Evolutionary conservation across 2,888 invertebrate species (phyloP).

Genomic region (Melipona bicolor): DNA sequence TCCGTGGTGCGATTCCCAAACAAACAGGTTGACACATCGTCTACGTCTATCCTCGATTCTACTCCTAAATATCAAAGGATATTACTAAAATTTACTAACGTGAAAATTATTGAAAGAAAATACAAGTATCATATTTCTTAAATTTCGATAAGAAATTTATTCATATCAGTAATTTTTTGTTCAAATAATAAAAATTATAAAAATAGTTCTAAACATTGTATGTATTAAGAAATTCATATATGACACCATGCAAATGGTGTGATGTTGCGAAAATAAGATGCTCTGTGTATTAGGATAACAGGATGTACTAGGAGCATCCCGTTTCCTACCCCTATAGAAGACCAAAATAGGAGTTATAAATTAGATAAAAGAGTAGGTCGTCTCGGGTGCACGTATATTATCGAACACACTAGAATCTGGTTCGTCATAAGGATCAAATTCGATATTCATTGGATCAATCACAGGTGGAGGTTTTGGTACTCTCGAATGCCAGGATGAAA

Average conservation of each 20-base stretch:
- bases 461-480: constrained; percentile 51
- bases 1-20: constrained; percentile 15
- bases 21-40: constrained; percentile 29
- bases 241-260: constrained; percentile 57
- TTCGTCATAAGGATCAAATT: constrained; percentile 78
- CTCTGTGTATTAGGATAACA: constrained; percentile 72
- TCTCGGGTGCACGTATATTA: constrained; percentile 68
- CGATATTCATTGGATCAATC: constrained; percentile 68
- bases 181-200: not conserved
- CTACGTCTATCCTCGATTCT: constrained; percentile 32
- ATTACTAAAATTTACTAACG: not conserved
- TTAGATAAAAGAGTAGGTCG: constrained; percentile 50
- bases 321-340: constrained; percentile 24
- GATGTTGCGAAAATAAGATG: constrained; percentile 78
- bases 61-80: not conserved
- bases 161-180: not conserved
- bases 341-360: not conserved
- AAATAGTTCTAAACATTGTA: not conserved
- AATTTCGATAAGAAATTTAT: not conserved
- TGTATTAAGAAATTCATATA: constrained; percentile 4
- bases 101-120: not conserved
- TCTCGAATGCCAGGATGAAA: constrained; percentile 66
- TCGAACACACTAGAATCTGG: constrained; percentile 64
- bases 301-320: constrained; percentile 48
- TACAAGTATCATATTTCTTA: not conserved